phyloP scores from a whole-genome alignment of 2,113 vertebrate species.

The Brachyhypopomus occidentalis region DNA sequence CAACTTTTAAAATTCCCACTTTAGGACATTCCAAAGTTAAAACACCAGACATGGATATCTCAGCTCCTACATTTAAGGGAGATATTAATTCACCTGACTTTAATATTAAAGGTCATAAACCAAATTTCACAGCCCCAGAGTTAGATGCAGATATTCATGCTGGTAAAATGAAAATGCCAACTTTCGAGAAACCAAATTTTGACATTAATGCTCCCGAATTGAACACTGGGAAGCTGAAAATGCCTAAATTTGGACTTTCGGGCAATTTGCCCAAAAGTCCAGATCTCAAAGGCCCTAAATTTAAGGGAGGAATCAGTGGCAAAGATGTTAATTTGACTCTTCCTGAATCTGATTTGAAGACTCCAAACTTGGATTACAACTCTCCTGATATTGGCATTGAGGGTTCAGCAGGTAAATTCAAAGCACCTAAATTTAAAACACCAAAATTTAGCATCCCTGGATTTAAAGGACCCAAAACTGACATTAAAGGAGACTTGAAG shows the following conservation, averaged over 20 bases:
- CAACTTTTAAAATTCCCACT: too few relatives aligned
- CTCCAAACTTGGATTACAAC: slow-evolving; percentile 55
- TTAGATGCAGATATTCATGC: slow-evolving; percentile 26
- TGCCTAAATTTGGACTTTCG: slow-evolving; percentile 28
- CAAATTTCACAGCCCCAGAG: slow-evolving; percentile 19
- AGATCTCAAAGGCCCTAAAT: slow-evolving; percentile 57
- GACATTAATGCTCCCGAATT: slow-evolving; percentile 44
- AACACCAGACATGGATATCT: too few relatives aligned
- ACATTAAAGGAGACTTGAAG: slow-evolving; percentile 54
- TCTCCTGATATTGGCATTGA: slow-evolving; percentile 54
- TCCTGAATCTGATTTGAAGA: slow-evolving; percentile 43
- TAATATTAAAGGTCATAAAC: not conserved
- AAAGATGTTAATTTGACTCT: slow-evolving; percentile 55
- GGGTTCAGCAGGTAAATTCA: slow-evolving; percentile 52
- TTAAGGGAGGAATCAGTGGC: slow-evolving; percentile 58
- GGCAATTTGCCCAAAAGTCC: slow-evolving; percentile 11
- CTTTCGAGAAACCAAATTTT: slow-evolving; percentile 46
- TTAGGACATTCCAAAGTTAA: too few relatives aligned
- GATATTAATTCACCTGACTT: slow-evolving; percentile 51
- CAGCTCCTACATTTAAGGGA: too few relatives aligned
- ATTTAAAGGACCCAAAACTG: slow-evolving; percentile 51
- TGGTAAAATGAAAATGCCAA: slow-evolving; percentile 43
- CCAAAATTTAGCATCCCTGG: not conserved
- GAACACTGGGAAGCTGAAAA: slow-evolving; percentile 21
- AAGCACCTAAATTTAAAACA: too few relatives aligned